A percentile compares a stretch with the other conserved stretches of the same genome.
Evolutionary conservation across 2,113 vertebrate species (phyloP).

Genomic region (Megaptera novaeangliae): DNA sequence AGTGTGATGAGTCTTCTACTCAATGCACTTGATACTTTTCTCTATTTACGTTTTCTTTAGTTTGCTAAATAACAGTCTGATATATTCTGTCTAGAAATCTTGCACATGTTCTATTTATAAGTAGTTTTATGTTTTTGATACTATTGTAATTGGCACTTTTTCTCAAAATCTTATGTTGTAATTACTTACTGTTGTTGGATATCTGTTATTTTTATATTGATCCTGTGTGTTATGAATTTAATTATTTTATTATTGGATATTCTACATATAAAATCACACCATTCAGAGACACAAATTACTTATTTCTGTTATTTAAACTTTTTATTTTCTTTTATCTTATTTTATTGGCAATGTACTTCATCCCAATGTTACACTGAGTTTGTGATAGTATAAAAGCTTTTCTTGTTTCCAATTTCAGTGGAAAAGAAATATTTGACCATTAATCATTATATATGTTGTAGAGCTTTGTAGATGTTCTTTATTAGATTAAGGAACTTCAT

Average conservation of each 20-base stretch:
- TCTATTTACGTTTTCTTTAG: background rate
- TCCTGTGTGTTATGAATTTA: background rate
- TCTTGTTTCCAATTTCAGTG: background rate
- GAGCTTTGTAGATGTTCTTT: background rate
- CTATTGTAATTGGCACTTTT: background rate
- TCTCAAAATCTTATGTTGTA: background rate
- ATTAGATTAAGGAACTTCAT: background rate
- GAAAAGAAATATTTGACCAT: background rate
- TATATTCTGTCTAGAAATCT: background rate
- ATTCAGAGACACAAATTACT: background rate
- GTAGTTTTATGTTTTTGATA: background rate
- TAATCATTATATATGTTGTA: background rate
- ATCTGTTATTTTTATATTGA: background rate
- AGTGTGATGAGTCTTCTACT: background rate
- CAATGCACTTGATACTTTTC: background rate
- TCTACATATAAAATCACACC: background rate
- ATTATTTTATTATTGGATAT: background rate
- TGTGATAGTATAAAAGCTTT: background rate
- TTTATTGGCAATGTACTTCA: background rate
- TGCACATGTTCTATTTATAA: background rate
- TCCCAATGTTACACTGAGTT: background rate
- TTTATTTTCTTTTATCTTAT: background rate
- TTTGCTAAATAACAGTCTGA: background rate
- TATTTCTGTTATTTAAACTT: background rate
- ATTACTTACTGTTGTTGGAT: background rate